A percentile compares a stretch with the other conserved stretches of the same genome.
These are phyloP conservation scores for Lepus oiostolus DNA, from an alignment of 2,797 vertebrate genomes.

Conservation along the genomic window DNA sequence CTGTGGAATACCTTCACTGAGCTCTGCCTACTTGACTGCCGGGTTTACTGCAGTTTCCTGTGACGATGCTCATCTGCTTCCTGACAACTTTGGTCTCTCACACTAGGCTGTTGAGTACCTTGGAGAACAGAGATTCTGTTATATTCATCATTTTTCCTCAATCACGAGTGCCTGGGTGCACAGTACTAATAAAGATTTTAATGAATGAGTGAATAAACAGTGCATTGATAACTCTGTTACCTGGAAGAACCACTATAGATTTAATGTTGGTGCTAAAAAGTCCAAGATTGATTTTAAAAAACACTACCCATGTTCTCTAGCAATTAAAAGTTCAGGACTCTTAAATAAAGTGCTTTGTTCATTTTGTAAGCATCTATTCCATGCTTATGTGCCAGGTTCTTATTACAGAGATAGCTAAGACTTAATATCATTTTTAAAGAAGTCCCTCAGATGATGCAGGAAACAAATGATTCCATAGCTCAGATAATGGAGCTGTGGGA, in stretches of 20 bases:
- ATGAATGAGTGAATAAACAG: not conserved
- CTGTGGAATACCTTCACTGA: not conserved
- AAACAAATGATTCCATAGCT: not conserved
- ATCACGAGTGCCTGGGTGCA: not conserved
- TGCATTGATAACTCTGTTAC: not conserved
- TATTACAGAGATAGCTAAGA: not conserved
- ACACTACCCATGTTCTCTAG: not conserved
- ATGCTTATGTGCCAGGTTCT: not conserved
- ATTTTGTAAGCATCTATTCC: not conserved
- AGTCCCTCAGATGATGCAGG: not conserved
- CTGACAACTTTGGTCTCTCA: not conserved
- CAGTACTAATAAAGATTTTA: not conserved
- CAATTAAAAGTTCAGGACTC: constrained; percentile 1
- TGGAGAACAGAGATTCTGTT: constrained; percentile 5
- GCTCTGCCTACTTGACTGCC: not conserved
- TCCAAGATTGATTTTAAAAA: not conserved
- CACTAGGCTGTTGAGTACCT: not conserved
- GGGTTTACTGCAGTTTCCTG: not conserved
- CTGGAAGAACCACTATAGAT: not conserved
- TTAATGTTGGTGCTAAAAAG: constrained; percentile 30
- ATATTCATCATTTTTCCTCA: not conserved
- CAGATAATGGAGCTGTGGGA: not conserved
- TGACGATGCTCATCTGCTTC: not conserved
- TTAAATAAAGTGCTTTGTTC: constrained; percentile 27
- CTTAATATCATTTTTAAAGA: not conserved